Percentiles rank a stretch among this genome's conserved stretches.
These are phyloP conservation scores for Amia ocellicauda DNA, from an alignment of 2,113 vertebrate species.

Conservation along the genomic window DNA sequence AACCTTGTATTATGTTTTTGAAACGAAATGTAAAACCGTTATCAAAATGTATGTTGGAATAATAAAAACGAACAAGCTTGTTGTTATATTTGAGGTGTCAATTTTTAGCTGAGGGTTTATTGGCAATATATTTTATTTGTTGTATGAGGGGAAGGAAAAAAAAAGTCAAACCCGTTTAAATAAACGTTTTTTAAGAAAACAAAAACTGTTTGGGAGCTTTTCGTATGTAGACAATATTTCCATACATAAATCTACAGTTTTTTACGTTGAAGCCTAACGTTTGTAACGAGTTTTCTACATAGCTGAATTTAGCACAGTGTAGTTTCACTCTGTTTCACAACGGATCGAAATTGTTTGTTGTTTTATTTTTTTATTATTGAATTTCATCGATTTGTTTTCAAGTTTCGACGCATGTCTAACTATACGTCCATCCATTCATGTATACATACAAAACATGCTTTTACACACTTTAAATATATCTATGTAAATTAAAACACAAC, in stretches of 20 bases:
- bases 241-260: constrained; percentile 4
- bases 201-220: background rate
- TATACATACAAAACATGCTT: too few relatives aligned
- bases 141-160: too few relatives aligned
- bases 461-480: too few relatives aligned
- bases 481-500: too few relatives aligned
- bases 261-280: constrained; percentile 2
- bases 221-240: background rate
- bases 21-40: constrained; percentile 64
- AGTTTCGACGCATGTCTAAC: too few relatives aligned
- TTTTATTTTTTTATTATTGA: too few relatives aligned
- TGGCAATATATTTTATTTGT: constrained; percentile 61
- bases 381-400: too few relatives aligned
- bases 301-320: too few relatives aligned
- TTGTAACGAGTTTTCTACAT: too few relatives aligned
- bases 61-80: constrained; percentile 65
- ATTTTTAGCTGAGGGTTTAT: constrained; percentile 65
- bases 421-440: too few relatives aligned
- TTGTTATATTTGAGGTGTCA: constrained; percentile 74
- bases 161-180: background rate
- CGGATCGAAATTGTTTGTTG: too few relatives aligned
- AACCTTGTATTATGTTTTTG: constrained; percentile 91
- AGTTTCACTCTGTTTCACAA: too few relatives aligned
- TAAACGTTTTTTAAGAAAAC: background rate
- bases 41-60: constrained; percentile 73